Evolutionary conservation across 92 coral and sea anemone species (phyloP).

Genomic region (Plumapathes pennacea): DNA sequence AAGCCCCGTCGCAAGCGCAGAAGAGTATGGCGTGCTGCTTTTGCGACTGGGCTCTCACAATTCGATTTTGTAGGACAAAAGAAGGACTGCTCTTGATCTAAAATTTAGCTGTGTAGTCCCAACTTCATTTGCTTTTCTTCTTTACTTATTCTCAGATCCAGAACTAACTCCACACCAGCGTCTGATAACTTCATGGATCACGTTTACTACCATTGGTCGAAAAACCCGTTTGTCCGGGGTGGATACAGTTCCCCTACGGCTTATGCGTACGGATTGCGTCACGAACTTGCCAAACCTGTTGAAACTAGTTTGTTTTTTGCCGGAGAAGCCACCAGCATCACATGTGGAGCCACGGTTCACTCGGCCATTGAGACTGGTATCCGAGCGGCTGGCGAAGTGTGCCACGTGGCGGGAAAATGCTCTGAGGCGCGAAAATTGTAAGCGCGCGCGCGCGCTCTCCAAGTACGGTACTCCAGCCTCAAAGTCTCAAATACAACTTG

Average conservation of each 20-base stretch:
- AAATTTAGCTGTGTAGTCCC: too few relatives aligned
- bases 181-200: slow-evolving; percentile 52
- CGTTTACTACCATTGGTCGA: slow-evolving; percentile 89
- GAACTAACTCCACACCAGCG: slow-evolving; percentile 58
- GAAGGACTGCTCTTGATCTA: too few relatives aligned
- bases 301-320: slow-evolving; percentile 78
- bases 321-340: slow-evolving; percentile 85
- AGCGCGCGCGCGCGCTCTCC: too few relatives aligned
- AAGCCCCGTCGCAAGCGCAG: too few relatives aligned
- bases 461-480: too few relatives aligned
- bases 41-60: too few relatives aligned
- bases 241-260: slow-evolving; percentile 91
- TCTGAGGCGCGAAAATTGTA: neutral
- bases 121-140: too few relatives aligned
- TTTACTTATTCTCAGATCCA: slow-evolving; percentile 31
- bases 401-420: slow-evolving; percentile 23
- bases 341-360: slow-evolving; percentile 65
- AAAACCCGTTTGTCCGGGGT: slow-evolving; percentile 87
- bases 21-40: too few relatives aligned
- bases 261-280: slow-evolving; percentile 68
- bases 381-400: slow-evolving; percentile 75
- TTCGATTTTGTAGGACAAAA: too few relatives aligned
- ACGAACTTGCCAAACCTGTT: slow-evolving; percentile 76
- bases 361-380: slow-evolving; percentile 89
- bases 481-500: too few relatives aligned